phyloP scores from a whole-genome alignment of 2,113 vertebrate species.

The Rhinoderma darwinii region DNA sequence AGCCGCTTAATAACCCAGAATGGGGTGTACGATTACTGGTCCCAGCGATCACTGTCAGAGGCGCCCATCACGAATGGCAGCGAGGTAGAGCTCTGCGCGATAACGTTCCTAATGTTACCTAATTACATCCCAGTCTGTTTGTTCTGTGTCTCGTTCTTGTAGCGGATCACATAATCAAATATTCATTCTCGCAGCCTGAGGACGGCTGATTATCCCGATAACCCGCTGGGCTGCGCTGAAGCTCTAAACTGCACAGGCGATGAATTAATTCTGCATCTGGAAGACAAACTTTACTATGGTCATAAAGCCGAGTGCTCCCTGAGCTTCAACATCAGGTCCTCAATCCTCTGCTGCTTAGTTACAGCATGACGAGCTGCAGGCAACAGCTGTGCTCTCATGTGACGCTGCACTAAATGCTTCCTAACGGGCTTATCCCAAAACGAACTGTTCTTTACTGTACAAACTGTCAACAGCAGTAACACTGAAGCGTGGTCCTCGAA shows the following conservation, averaged over 20 bases:
- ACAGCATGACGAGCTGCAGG: constrained; percentile 6
- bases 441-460: neutral
- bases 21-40: neutral
- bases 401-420: neutral
- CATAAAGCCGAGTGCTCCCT: constrained; percentile 14
- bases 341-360: constrained; percentile 40
- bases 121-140: constrained; percentile 52
- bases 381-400: constrained; percentile 17
- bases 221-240: constrained; percentile 39
- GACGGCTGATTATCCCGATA: constrained; percentile 55
- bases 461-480: neutral
- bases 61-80: constrained; percentile 33
- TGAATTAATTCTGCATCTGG: constrained; percentile 54
- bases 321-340: constrained; percentile 17
- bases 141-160: constrained; percentile 35
- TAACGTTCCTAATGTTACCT: constrained; percentile 45
- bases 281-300: constrained; percentile 48
- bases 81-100: constrained; percentile 30
- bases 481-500: neutral
- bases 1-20: constrained; percentile 16
- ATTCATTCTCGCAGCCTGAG: constrained; percentile 47
- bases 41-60: constrained; percentile 25
- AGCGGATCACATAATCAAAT: constrained; percentile 54
- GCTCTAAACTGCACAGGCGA: constrained; percentile 8
- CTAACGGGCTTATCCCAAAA: neutral